Evolutionary conservation across 1,140 invertebrate species (phyloP).

Genomic region (Ceratina calcarata): DNA sequence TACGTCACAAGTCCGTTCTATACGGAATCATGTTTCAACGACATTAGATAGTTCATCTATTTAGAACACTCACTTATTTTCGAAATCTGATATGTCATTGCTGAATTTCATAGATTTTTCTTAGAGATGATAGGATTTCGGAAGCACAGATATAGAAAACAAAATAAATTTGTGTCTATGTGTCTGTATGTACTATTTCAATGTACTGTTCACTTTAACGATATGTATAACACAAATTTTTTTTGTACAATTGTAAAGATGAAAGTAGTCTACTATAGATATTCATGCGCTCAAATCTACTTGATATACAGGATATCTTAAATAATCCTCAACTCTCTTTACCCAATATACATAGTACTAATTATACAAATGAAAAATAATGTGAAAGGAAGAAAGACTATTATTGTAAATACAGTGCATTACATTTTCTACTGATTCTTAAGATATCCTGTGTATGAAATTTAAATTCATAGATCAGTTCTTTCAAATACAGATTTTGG

Average conservation of each 20-base stretch:
- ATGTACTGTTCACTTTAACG: constrained; percentile 5
- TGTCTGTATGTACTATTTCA: constrained; percentile 6
- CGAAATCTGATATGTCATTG: constrained; percentile 31
- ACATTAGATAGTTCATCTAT: constrained; percentile 66
- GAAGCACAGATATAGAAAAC: constrained; percentile 43
- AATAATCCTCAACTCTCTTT: constrained; percentile 21
- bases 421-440: constrained; percentile 33
- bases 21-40: constrained; percentile 76
- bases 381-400: constrained; percentile 18
- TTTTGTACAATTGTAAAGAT: background rate
- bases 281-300: constrained; percentile 59
- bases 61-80: constrained; percentile 46
- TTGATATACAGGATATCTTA: constrained; percentile 44
- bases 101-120: constrained; percentile 50
- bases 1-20: constrained; percentile 75
- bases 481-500: constrained; percentile 27
- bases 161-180: constrained; percentile 3
- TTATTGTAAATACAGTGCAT: constrained; percentile 27
- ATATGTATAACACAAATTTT: background rate
- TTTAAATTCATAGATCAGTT: constrained; percentile 43
- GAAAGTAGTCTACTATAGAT: constrained; percentile 16
- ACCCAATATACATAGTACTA: constrained; percentile 30
- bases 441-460: constrained; percentile 50
- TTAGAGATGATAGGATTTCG: constrained; percentile 45
- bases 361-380: constrained; percentile 31